Evolutionary conservation across 2,888 invertebrate species (phyloP).

Genomic region (Linnaemya vulpina): DNA sequence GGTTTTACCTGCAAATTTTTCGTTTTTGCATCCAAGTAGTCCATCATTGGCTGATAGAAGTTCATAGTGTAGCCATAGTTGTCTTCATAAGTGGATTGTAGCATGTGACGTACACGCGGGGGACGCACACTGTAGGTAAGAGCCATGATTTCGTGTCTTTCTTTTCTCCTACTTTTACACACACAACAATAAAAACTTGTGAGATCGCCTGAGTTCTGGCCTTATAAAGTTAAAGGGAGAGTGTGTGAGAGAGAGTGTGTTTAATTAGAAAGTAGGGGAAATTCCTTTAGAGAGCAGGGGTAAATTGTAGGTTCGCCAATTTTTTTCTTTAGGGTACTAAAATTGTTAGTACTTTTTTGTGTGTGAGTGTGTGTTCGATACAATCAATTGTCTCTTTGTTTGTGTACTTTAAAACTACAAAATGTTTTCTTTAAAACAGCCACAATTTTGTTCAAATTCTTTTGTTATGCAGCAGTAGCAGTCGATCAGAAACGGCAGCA

Average conservation of each 20-base stretch:
- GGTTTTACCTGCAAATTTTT: constrained; percentile 79
- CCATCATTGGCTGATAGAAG: constrained; percentile 94
- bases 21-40: constrained; percentile 90
- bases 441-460: constrained; percentile 43
- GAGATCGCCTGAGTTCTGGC: neutral
- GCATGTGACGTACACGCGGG: constrained; percentile 79
- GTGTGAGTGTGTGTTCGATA: constrained; percentile 47
- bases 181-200: constrained; percentile 19
- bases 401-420: constrained; percentile 59
- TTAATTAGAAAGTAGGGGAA: constrained; percentile 57
- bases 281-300: constrained; percentile 30
- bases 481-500: constrained; percentile 43
- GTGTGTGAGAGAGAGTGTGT: constrained; percentile 7
- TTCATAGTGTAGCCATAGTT: constrained; percentile 93
- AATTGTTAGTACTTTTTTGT: constrained; percentile 39
- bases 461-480: constrained; percentile 47
- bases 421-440: constrained; percentile 34
- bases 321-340: constrained; percentile 43
- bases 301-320: constrained; percentile 41
- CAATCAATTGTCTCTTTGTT: constrained; percentile 46
- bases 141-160: constrained; percentile 77
- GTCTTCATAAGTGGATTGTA: constrained; percentile 87
- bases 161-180: constrained; percentile 44
- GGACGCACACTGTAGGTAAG: constrained; percentile 80
- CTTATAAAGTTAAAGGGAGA: neutral